Base-by-base conservation (phyloP, 2,797 vertebrate species). In the Otus scops region DNA sequence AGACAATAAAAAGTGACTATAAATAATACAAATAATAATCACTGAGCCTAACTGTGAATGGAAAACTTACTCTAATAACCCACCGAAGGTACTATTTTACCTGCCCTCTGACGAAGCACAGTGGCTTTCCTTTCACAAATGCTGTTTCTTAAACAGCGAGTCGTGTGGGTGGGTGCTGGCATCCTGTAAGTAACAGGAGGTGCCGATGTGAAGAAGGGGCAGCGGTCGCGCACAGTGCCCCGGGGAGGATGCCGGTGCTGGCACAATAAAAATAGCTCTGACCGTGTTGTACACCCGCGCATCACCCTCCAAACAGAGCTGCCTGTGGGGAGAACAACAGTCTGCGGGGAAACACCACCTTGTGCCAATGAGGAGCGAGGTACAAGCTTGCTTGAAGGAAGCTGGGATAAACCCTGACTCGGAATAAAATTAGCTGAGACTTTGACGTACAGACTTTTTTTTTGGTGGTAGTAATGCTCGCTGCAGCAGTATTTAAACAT, bases 1-100 rank as follows among this genome's bases (percentile, higher is more conserved):
- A 74, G 88, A 32, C 91, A 83, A 26, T 91, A 77, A 79, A 69
- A 76, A 60, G n/a, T 34, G 86, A 21, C 43, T 67, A 20, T 13
- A 59, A n/a, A 80, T 51, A 60, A 48, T 21, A n/a, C 30, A 34
- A 65, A n/a, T 50, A 47, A 61, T 18, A 27, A 38, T 48, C 54
- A 4, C 27, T 6, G 45, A 36, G 45, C 38, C 50, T 28, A 65
- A 39, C 36, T 27, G 41, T 24, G 69, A 53, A 48, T 74, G 54
- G 54, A 53, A 64, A 38, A 26, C 32, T 17, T n/a, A 21, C 56
- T 39, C 15, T 21, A 28, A 26, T 38, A 88, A 74, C 74, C 26
- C 30, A 1, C 48, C 10, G 32, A 60, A 84, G 64, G 68, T 10
- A 7, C 8, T 24, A 3, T 70, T 54, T 36, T 36, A 27, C n/a